phyloP scores from a whole-genome alignment of 2,888 invertebrate genomes.

The Hypomecis punctinalis region DNA sequence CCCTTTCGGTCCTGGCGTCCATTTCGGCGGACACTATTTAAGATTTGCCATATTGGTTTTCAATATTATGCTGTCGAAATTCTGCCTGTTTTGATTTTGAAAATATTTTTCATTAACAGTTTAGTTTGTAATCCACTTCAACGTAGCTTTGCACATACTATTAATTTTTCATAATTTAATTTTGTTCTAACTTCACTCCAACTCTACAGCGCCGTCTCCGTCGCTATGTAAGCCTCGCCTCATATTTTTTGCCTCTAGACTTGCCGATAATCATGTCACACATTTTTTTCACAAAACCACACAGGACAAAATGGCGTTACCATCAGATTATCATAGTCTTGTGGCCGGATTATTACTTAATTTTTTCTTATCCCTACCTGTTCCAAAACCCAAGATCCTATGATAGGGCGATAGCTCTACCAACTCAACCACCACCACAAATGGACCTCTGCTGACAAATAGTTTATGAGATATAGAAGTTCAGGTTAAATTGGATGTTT shows the following conservation, averaged over 20 bases:
- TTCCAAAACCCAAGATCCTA: slow-evolving; percentile 69
- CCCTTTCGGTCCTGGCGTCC: too few species aligned
- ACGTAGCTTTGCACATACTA: too few species aligned
- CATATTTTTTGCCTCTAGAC: slow-evolving; percentile 66
- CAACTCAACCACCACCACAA: slow-evolving; percentile 55
- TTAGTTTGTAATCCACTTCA: too few species aligned
- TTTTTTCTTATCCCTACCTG: slow-evolving; percentile 81
- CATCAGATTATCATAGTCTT: slow-evolving; percentile 82
- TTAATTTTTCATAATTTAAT: too few species aligned
- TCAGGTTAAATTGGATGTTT: slow-evolving; percentile 53
- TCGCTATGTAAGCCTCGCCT: slow-evolving; percentile 57
- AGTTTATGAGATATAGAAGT: slow-evolving; percentile 14
- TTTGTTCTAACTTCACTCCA: too few species aligned
- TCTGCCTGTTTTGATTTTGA: too few species aligned
- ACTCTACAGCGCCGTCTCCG: background rate
- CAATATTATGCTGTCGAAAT: too few species aligned
- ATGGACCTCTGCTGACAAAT: background rate
- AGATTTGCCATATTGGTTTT: too few species aligned
- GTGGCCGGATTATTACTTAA: slow-evolving; percentile 83
- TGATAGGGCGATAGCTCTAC: slow-evolving; percentile 66
- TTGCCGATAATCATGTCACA: slow-evolving; percentile 84
- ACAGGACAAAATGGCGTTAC: slow-evolving; percentile 85
- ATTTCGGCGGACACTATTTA: too few species aligned
- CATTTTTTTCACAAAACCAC: slow-evolving; percentile 81
- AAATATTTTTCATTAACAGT: too few species aligned